Evolutionary conservation across 2,888 invertebrate species (phyloP).

Genomic region (Subacronicta megacephala): DNA sequence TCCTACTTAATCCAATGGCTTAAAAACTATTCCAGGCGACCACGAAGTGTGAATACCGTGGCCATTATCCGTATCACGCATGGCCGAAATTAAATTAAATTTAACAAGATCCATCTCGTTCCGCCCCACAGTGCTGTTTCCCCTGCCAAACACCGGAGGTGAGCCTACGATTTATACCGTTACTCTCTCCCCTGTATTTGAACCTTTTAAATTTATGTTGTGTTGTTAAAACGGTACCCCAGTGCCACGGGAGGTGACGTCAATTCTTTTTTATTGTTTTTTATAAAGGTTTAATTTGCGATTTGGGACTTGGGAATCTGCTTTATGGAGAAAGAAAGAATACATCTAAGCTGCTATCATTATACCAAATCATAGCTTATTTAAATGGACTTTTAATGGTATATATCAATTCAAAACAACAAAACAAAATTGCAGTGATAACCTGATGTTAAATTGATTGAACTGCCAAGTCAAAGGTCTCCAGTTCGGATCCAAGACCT

Average conservation of each 20-base stretch:
- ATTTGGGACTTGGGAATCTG: conserved; percentile 41
- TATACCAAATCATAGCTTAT: too few species aligned
- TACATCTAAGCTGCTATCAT: too few species aligned
- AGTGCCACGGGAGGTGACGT: conserved; percentile 40
- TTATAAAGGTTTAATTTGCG: conserved; percentile 59
- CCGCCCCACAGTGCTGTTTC: conserved; percentile 4
- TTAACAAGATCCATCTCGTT: conserved; percentile 57
- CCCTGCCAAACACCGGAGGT: conserved; percentile 54
- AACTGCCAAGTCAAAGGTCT: too few species aligned
- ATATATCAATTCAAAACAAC: too few species aligned
- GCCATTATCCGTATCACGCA: conserved; percentile 49
- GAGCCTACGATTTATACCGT: conserved; percentile 56
- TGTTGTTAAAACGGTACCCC: conserved; percentile 51
- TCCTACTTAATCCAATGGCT: conserved; percentile 3
- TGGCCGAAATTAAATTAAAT: conserved; percentile 68
- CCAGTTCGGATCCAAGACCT: too few species aligned
- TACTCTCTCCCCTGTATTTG: conserved; percentile 45
- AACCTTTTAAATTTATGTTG: conserved; percentile 63
- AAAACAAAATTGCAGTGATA: too few species aligned
- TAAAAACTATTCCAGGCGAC: conserved; percentile 49
- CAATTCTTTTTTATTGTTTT: conserved; percentile 58
- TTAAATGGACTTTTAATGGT: too few species aligned
- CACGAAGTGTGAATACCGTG: conserved; percentile 29
- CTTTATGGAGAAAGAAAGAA: conserved; percentile 6
- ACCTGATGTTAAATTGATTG: too few species aligned